Evolutionary conservation across 2,888 invertebrate genomes (phyloP), one percentile per base, ranked within the genome.

Genomic region (Epinotia demarniana): DNA sequence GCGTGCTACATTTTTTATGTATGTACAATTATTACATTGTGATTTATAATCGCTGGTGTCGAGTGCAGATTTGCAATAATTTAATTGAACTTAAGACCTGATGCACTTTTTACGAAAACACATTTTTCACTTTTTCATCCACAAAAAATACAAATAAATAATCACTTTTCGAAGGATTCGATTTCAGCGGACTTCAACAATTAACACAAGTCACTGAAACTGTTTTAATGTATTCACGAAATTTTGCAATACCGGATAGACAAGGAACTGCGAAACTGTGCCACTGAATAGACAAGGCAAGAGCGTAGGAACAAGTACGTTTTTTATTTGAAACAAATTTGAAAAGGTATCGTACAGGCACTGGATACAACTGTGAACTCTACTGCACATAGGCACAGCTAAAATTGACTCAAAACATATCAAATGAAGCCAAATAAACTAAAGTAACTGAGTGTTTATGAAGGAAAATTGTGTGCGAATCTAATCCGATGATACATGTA

Each of bases 21-120:
- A 88, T 89, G 80, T 88, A 87, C 85, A 89, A 90, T 69, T 60
- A 91, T 94, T 93, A 92, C 92, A 92, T 93, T 94, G 93, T 91
- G 91, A 87, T 85, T 86, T 85, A 84, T 87, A 87, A 88, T 90
- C 87, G 88, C 89, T 91, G 84, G 91, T 92, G 92, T 88, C 85
- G 85, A 85, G 93, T 93, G 93, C 92, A 86, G 89, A 79, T 81
- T 90, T 88, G 87, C 85, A 85, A 88, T 86, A 87, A 89, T 87
- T 86, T 87, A 87, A 87, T 86, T 88, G 79, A 88, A 88, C 82
- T 88, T 87, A 91, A 86, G 90, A 93, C 92, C 93, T 93, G 92
- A 85, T 86, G 85, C 89, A 89, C 90, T 84, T 83, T 86, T 83
- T 83, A 83, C 79, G 80, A 80, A 83, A 83, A 88, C 84, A 86